Percentiles rank a stretch among this genome's conserved stretches.
These are phyloP conservation scores for Turritopsis rubra DNA, from an alignment of 30 jellyfish, hydroid and myxozoan genomes.

Conservation along the genomic window DNA sequence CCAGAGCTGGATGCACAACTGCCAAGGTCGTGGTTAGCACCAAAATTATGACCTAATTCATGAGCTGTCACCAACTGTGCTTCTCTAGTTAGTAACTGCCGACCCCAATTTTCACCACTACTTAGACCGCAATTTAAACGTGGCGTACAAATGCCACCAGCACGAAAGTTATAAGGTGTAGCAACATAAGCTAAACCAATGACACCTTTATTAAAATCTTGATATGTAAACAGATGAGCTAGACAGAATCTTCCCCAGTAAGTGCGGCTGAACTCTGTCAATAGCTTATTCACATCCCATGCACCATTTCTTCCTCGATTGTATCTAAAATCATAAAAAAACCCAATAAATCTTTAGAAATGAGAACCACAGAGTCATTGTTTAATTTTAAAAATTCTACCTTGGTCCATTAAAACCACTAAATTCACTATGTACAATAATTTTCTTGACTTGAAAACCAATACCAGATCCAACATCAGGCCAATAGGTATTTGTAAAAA, in stretches of 20 bases:
- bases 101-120: conserved; percentile 73
- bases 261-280: conserved; percentile 61
- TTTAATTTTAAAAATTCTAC: background rate
- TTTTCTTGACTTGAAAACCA: conserved; percentile 63
- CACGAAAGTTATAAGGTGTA: conserved; percentile 22
- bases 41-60: conserved; percentile 87
- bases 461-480: conserved; percentile 51
- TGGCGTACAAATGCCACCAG: conserved; percentile 72
- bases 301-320: background rate
- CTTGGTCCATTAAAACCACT: conserved; percentile 4
- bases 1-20: conserved; percentile 22
- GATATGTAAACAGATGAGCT: conserved; percentile 84
- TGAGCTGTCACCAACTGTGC: conserved; percentile 88
- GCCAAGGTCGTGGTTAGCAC: conserved; percentile 73
- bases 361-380: background rate
- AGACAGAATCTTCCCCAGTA: conserved; percentile 56
- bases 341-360: background rate
- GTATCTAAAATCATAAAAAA: no score
- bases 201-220: conserved; percentile 75
- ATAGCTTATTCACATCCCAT: conserved; percentile 20
- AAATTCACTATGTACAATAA: conserved; percentile 13
- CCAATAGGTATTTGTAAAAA: conserved; percentile 54
- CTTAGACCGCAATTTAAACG: conserved; percentile 60
- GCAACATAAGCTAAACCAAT: conserved; percentile 92
- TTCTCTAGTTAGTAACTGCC: conserved; percentile 73